phyloP scores from a whole-genome alignment of 2,113 vertebrate species.

The Trachemys scripta region DNA sequence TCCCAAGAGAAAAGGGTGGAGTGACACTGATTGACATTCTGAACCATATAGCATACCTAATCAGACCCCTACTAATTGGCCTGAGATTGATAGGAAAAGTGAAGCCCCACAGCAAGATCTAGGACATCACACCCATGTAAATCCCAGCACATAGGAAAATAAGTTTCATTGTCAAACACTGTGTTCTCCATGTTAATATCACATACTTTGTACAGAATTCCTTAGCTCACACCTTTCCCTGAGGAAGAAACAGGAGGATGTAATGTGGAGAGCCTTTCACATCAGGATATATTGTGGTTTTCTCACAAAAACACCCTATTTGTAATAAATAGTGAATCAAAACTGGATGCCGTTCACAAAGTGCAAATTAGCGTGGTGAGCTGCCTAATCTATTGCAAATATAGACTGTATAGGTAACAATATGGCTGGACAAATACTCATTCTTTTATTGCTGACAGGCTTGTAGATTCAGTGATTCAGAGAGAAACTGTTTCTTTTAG shows the following conservation, averaged over 20 bases:
- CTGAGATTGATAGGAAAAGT: not conserved
- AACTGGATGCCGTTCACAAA: not conserved
- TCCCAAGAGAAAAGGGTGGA: not conserved
- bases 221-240: not conserved
- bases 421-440: not conserved
- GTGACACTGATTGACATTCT: too few relatives aligned
- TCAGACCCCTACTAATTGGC: not conserved
- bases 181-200: not conserved
- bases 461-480: not conserved
- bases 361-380: not conserved
- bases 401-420: not conserved
- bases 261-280: not conserved
- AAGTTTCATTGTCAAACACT: not conserved
- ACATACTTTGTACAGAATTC: not conserved
- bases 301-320: not conserved
- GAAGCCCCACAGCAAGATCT: not conserved
- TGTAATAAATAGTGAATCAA: not conserved
- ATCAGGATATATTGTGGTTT: not conserved
- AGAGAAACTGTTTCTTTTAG: not conserved
- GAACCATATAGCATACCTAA: not conserved
- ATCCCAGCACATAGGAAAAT: not conserved
- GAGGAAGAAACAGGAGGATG: not conserved
- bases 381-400: slow-evolving; percentile 34
- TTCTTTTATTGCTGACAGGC: not conserved
- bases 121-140: not conserved